Evolutionary conservation across 2,797 vertebrate species (phyloP), one percentile per base, ranked within the genome.

Genomic region (Neopelma chrysocephalum): DNA sequence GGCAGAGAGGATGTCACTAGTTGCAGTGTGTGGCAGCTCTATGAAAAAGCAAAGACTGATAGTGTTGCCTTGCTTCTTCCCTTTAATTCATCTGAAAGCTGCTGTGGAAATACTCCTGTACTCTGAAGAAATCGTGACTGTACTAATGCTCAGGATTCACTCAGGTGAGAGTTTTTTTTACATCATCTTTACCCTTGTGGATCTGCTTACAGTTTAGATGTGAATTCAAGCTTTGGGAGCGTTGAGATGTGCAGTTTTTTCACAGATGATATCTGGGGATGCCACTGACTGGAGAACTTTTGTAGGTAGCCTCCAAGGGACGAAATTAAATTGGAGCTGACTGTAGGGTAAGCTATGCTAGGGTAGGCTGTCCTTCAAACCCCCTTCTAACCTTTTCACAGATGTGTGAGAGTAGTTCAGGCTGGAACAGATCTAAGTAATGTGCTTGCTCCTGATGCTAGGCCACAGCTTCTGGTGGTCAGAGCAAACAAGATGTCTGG

Each of bases 21-120:
- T 15, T 82, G 25, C n/a, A 72, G 18, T 0, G 0, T 6, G 14
- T 40, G 50, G 7, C 11, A 62, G 17, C 25, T 38, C 2, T 34
- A 70, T 0, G 1, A 76, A 15, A 54, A 58, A 29, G 9, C 13
- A 64, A 47, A 90, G 32, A 42, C 0, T 1, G 7, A 1, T 11
- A 8, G 8, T 34, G 7, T 57, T 53, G 34, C 13, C 14, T 85
- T 85, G 40, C 9, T 9, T 86, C 56, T 73, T 91, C 27, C 34
- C 4, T 13, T 81, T 87, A 27, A 21, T 5, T 60, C 8, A 4
- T 15, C 27, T 53, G 38, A 65, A 82, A 84, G 20, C 7, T 91
- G 8, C 38, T 61, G 29, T 60, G 56, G 50, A 85, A 89, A 54
- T 47, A 47, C 3, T 64, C 15, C 19, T 53, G 18, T 54, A 21